phyloP scores from a whole-genome alignment of 2,888 invertebrate genomes.

The Axea sp. region DNA sequence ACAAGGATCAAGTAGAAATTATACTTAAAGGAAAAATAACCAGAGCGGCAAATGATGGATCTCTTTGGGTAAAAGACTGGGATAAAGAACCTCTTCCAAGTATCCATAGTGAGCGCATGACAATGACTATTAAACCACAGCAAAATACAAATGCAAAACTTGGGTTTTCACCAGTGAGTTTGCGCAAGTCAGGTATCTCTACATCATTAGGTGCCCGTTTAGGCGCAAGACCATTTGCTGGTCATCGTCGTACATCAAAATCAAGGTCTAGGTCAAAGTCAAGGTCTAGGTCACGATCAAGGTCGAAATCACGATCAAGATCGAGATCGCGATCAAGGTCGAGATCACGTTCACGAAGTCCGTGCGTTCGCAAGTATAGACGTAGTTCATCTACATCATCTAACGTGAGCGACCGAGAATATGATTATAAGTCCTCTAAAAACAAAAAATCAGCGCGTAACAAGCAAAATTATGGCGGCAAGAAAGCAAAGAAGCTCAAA shows the following conservation, averaged over 20 bases:
- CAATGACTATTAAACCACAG: slow-evolving; percentile 82
- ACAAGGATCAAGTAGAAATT: slow-evolving; percentile 96
- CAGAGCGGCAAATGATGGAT: slow-evolving; percentile 92
- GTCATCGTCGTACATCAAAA: slow-evolving; percentile 65
- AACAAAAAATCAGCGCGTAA: slow-evolving; percentile 71
- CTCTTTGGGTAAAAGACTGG: slow-evolving; percentile 96
- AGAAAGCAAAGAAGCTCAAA: slow-evolving; percentile 73
- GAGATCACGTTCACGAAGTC: slow-evolving; percentile 76
- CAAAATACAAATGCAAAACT: slow-evolving; percentile 80
- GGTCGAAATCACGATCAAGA: slow-evolving; percentile 75
- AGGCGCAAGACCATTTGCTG: slow-evolving; percentile 80
- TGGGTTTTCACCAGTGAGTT: slow-evolving; percentile 68
- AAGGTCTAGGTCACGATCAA: slow-evolving; percentile 65
- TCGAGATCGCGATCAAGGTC: slow-evolving; percentile 75
- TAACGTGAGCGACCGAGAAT: slow-evolving; percentile 73
- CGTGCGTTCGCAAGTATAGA: slow-evolving; percentile 74
- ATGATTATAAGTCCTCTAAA: slow-evolving; percentile 74
- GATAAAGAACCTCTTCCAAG: slow-evolving; percentile 94
- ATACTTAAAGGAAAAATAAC: slow-evolving; percentile 96
- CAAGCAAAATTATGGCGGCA: slow-evolving; percentile 64
- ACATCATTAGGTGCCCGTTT: slow-evolving; percentile 82
- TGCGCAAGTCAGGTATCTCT: slow-evolving; percentile 80
- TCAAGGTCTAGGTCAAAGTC: slow-evolving; percentile 65
- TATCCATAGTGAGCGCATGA: slow-evolving; percentile 88
- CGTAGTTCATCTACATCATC: slow-evolving; percentile 76